phyloP scores from a whole-genome alignment of 2,797 vertebrate genomes.

The Hypotaenidia philippensis region DNA sequence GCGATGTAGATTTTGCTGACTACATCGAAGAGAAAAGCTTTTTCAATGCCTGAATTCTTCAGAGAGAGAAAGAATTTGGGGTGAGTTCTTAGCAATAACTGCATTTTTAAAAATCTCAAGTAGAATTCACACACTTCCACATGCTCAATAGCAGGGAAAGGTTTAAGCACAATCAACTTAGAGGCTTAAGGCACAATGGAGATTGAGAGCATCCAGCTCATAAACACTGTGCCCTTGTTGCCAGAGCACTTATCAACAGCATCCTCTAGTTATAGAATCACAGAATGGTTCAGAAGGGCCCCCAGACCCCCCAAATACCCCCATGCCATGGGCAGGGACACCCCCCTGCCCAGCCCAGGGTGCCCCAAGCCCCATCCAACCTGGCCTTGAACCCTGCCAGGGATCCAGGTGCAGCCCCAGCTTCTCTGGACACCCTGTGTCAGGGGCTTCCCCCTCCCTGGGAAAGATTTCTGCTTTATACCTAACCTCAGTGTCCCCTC shows the following conservation, averaged over 20 bases:
- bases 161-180: neutral
- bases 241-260: neutral
- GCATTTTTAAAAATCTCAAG: neutral
- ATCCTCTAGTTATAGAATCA: neutral
- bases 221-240: neutral
- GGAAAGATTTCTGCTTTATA: no score
- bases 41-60: conserved; percentile 99
- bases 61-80: conserved; percentile 61
- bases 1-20: conserved; percentile 99
- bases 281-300: no score
- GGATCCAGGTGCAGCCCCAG: no score
- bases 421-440: no score
- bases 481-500: no score
- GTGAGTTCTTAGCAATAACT: conserved; percentile 31
- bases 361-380: no score
- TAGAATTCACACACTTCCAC: neutral
- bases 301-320: no score
- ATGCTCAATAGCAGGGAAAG: neutral
- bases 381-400: no score
- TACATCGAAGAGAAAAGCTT: conserved; percentile 99
- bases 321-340: no score
- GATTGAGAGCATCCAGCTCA: neutral
- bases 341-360: no score
- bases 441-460: no score
- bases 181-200: neutral